These are phyloP conservation scores for Pristionchus maxplancki DNA, from an alignment of 2,888 invertebrate genomes.

Conservation along the genomic window DNA sequence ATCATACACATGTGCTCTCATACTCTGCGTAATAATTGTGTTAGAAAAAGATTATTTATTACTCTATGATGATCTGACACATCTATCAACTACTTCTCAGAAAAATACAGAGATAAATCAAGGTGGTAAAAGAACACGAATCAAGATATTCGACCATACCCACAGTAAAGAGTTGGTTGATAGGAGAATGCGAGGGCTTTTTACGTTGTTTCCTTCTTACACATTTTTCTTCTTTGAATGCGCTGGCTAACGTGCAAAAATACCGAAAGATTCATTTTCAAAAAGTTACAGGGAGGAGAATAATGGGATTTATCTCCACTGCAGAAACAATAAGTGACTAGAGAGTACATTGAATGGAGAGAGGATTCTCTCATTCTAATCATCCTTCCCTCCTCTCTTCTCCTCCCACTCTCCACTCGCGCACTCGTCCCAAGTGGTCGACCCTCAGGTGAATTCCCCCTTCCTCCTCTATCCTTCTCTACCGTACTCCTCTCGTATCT, in stretches of 20 bases:
- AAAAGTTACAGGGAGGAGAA: not conserved
- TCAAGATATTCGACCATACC: too few species aligned
- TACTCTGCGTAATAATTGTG: slow-evolving; percentile 15
- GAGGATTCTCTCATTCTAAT: not conserved
- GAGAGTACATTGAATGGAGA: not conserved
- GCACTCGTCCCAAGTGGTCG: slow-evolving; percentile 18
- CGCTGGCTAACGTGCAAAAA: not conserved
- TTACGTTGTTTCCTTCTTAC: too few species aligned
- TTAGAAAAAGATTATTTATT: not conserved
- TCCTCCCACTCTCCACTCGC: not conserved
- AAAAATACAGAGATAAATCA: too few species aligned
- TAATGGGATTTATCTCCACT: not conserved
- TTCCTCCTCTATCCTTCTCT: not conserved
- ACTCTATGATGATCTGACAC: not conserved
- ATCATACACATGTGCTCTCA: not conserved
- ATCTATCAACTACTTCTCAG: not conserved
- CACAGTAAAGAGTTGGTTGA: too few species aligned
- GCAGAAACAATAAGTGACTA: not conserved
- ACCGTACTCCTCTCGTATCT: not conserved
- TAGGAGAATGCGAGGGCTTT: too few species aligned
- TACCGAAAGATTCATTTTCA: not conserved
- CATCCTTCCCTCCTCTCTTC: not conserved
- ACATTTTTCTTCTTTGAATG: too few species aligned
- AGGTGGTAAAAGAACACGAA: too few species aligned
- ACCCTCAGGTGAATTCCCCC: not conserved